These are phyloP conservation scores for Regulus satrapa DNA, from an alignment of 2,113 vertebrate species.

Conservation along the genomic window DNA sequence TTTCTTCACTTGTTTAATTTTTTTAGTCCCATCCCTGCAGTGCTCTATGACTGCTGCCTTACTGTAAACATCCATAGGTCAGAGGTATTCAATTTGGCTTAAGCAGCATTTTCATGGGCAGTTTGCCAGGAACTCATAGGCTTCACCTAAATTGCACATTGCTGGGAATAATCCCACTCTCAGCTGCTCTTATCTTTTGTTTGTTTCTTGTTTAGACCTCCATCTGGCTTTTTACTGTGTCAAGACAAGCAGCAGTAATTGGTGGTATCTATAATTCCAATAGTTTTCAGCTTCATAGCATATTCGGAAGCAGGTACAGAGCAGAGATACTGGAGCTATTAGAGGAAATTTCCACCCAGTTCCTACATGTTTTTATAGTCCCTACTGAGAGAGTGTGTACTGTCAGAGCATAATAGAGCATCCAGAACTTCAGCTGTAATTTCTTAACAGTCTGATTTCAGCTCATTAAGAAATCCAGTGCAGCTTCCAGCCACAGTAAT, in stretches of 20 bases:
- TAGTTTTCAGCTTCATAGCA: neutral
- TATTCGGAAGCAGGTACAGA: neutral
- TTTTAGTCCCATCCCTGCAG: neutral
- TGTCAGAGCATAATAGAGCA: neutral
- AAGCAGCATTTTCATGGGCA: neutral
- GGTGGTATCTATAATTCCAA: neutral
- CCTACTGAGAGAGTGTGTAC: no score
- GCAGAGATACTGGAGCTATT: neutral
- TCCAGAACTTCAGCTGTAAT: neutral
- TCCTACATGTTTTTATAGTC: neutral
- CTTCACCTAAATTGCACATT: neutral
- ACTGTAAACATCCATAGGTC: neutral
- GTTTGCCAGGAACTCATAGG: neutral
- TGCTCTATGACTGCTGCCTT: neutral
- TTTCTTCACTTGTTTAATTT: neutral
- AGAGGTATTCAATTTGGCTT: neutral
- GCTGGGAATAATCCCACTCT: neutral
- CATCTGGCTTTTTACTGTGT: neutral
- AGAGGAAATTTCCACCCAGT: neutral
- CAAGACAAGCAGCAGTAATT: neutral
- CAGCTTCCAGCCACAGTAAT: neutral
- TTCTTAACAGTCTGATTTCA: neutral
- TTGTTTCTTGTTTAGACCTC: neutral
- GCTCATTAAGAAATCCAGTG: neutral
- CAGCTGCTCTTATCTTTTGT: neutral